These are phyloP conservation scores for Myxocyprinus asiaticus DNA, from an alignment of 2,113 vertebrate species.

Conservation along the genomic window DNA sequence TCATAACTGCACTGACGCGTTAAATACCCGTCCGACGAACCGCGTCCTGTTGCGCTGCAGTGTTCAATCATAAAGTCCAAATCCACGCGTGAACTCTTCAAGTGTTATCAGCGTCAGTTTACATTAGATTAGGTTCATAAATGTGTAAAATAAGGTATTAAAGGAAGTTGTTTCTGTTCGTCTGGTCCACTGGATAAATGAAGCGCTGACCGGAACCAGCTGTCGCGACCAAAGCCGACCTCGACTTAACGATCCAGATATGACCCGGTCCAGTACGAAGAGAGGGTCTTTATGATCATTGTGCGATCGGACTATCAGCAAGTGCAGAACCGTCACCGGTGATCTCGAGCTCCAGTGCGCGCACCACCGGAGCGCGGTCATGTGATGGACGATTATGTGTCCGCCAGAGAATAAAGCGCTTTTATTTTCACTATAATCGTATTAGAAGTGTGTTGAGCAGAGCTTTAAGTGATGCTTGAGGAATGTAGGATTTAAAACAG, in stretches of 20 bases:
- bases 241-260: background rate
- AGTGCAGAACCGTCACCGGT: background rate
- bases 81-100: background rate
- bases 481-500: no score
- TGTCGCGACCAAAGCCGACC: no score
- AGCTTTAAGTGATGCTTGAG: background rate
- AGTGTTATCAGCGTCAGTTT: no score
- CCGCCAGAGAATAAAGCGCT: background rate
- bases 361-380: conserved; percentile 2
- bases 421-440: background rate
- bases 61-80: background rate
- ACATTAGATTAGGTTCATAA: no score
- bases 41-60: background rate
- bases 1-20: background rate
- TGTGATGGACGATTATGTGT: background rate
- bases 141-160: no score
- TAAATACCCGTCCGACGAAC: background rate
- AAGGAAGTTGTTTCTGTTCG: no score
- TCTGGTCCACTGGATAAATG: no score
- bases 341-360: background rate
- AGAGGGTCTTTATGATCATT: background rate
- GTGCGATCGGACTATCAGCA: background rate
- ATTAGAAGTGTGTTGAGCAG: background rate
- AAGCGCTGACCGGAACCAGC: no score
- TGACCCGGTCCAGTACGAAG: background rate